Conservation (phyloP, 2,888 invertebrate species). For the Sphaeridia pumilis region DNA sequence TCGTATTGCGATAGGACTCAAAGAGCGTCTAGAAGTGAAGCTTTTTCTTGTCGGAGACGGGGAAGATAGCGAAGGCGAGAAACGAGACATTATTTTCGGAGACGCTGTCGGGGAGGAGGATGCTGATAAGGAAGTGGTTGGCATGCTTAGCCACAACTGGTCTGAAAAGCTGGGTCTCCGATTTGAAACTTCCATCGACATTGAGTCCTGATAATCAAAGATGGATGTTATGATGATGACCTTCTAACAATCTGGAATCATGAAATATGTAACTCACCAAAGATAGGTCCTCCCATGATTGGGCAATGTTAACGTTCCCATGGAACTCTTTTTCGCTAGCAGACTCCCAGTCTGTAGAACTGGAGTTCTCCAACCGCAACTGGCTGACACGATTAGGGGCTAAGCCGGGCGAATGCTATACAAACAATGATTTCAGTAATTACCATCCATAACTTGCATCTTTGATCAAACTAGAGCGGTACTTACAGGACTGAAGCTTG, state of each 20-base stretch:
- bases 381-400: slow-evolving; percentile 77
- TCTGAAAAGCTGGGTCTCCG: slow-evolving; percentile 34
- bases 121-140: slow-evolving; percentile 28
- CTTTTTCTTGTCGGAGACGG: slow-evolving; percentile 36
- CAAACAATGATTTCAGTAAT: not conserved
- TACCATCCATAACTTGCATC: not conserved
- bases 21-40: slow-evolving; percentile 33
- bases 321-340: slow-evolving; percentile 86
- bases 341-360: slow-evolving; percentile 51
- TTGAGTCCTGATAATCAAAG: slow-evolving; percentile 28
- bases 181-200: slow-evolving; percentile 34
- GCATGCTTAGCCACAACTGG: slow-evolving; percentile 34
- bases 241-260: not conserved
- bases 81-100: slow-evolving; percentile 29
- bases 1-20: slow-evolving; percentile 34
- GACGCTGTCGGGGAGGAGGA: slow-evolving; percentile 36
- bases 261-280: slow-evolving; percentile 42
- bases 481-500: slow-evolving; percentile 62
- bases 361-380: slow-evolving; percentile 59
- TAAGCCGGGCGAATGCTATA: slow-evolving; percentile 44
- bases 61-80: slow-evolving; percentile 33
- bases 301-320: slow-evolving; percentile 84
- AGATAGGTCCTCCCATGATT: slow-evolving; percentile 84
- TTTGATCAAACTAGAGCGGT: too few species aligned
- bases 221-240: not conserved